Percentiles rank a stretch among this genome's conserved stretches.
phyloP scores from a whole-genome alignment of 92 coral and sea anemone genomes.

The Phenganax stokvisi region DNA sequence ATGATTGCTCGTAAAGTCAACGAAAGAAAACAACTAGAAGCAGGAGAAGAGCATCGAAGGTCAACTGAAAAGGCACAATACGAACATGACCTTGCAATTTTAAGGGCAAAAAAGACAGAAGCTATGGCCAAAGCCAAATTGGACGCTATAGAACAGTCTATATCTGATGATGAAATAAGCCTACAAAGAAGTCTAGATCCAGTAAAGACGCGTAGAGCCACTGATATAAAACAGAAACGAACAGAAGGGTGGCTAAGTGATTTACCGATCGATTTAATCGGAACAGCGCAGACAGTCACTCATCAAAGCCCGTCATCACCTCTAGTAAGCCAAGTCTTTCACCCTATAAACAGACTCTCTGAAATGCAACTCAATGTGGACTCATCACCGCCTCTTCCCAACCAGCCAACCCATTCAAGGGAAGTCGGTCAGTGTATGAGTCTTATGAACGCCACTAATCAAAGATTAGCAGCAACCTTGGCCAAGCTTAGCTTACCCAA shows the following conservation, averaged over 20 bases:
- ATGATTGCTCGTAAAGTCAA: neutral
- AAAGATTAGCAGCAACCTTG: conserved; percentile 29
- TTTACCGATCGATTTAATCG: neutral
- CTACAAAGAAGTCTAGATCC: neutral
- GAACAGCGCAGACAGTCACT: neutral
- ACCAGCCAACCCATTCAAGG: neutral
- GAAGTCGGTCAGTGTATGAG: conserved; percentile 10
- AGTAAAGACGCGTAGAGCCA: neutral
- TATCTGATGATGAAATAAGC: neutral
- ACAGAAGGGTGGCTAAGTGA: neutral
- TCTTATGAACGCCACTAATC: conserved; percentile 30
- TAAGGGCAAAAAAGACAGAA: neutral
- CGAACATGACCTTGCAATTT: neutral
- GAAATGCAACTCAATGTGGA: neutral
- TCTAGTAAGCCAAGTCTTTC: neutral
- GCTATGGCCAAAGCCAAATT: neutral
- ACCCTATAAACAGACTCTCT: neutral
- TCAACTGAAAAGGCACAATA: conserved; percentile 5
- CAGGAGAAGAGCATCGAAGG: neutral
- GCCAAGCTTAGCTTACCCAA: conserved; percentile 45
- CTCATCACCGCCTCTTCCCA: neutral
- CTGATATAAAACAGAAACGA: neutral
- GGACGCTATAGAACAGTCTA: conserved; percentile 1
- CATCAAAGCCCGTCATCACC: conserved; percentile 1
- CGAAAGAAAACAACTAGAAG: conserved; percentile 5